Percentiles rank a stretch among this genome's conserved stretches.
These are phyloP conservation scores for Martes martes DNA, from an alignment of 2,113 vertebrate genomes.

Conservation along the genomic window DNA sequence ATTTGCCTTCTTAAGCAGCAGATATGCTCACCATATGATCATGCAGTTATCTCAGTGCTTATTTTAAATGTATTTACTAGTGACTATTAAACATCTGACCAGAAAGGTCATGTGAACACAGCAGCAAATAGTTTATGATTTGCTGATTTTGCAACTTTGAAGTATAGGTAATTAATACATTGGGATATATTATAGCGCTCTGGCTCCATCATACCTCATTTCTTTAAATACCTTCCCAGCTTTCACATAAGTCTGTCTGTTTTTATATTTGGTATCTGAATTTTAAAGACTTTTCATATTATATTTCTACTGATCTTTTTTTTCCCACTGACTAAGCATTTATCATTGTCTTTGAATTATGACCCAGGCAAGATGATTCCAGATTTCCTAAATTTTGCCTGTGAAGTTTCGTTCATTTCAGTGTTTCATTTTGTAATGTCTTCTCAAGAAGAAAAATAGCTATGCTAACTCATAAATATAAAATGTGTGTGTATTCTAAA, in stretches of 20 bases:
- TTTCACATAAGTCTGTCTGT: constrained; percentile 61
- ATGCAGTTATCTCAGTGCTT: constrained; percentile 73
- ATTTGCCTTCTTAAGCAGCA: constrained; percentile 79
- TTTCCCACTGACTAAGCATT: constrained; percentile 40
- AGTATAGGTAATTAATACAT: constrained; percentile 63
- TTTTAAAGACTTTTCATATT: constrained; percentile 71
- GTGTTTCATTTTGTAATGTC: constrained; percentile 79
- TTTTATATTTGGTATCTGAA: constrained; percentile 76
- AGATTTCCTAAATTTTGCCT: constrained; percentile 78
- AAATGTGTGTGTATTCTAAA: constrained; percentile 72
- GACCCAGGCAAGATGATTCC: constrained; percentile 73
- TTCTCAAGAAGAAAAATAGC: constrained; percentile 72
- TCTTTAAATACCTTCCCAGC: constrained; percentile 71
- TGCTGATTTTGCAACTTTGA: constrained; percentile 67
- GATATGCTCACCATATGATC: constrained; percentile 77
- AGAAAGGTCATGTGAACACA: constrained; percentile 60
- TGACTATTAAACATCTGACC: constrained; percentile 69
- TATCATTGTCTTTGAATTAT: constrained; percentile 75
- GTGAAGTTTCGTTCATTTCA: constrained; percentile 71
- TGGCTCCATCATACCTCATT: constrained; percentile 81
- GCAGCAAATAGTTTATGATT: constrained; percentile 66
- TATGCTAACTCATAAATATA: constrained; percentile 74
- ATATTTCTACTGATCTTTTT: constrained; percentile 71
- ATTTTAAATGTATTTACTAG: constrained; percentile 80
- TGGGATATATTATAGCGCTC: constrained; percentile 78